A percentile compares a stretch with the other conserved stretches of the same genome.
phyloP scores from a whole-genome alignment of 1,140 invertebrate species.

The Lysiphlebus fabarum region DNA sequence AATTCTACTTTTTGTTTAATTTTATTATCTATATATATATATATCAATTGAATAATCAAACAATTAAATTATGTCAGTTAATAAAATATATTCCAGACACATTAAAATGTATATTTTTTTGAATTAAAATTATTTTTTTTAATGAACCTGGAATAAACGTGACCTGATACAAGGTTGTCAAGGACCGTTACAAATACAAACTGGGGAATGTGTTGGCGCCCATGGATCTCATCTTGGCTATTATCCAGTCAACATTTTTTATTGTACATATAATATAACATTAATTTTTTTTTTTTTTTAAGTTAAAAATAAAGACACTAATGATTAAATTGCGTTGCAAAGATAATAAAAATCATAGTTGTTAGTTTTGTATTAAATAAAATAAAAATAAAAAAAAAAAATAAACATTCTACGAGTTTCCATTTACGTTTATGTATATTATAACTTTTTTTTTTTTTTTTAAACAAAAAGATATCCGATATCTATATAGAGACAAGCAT shows the following conservation, averaged over 20 bases:
- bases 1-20: too few relatives aligned
- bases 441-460: background rate
- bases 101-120: too few relatives aligned
- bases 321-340: constrained; percentile 20
- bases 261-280: background rate
- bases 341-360: constrained; percentile 29
- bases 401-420: background rate
- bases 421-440: constrained; percentile 5
- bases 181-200: constrained; percentile 37
- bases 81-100: too few relatives aligned
- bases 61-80: too few relatives aligned
- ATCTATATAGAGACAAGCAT: constrained; percentile 9
- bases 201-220: constrained; percentile 41
- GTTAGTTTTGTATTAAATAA: too few relatives aligned
- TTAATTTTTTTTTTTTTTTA: background rate
- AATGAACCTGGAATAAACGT: constrained; percentile 1
- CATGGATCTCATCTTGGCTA: constrained; percentile 35
- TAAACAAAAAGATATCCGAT: constrained; percentile 5
- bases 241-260: constrained; percentile 26
- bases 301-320: constrained; percentile 1
- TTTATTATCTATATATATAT: too few relatives aligned
- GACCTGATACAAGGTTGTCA: constrained; percentile 26
- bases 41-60: too few relatives aligned
- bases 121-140: too few relatives aligned
- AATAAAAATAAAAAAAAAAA: constrained; percentile 2